Evolutionary conservation across 2,797 vertebrate species (phyloP).

Genomic region (Onychomys arenicola): DNA sequence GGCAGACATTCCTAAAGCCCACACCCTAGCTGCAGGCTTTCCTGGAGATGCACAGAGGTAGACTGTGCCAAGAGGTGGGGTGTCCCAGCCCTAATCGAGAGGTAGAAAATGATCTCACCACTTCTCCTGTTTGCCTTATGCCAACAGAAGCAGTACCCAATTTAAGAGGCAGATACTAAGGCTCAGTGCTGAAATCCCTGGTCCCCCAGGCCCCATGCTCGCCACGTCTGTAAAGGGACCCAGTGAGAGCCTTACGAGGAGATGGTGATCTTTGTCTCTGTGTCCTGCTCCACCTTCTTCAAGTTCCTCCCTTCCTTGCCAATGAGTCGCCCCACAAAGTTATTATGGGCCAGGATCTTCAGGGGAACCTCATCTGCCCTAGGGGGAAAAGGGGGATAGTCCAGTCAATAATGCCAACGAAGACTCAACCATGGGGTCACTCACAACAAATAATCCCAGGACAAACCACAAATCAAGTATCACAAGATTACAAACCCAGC

Average conservation of each 20-base stretch:
- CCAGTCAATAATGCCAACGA: accelerated
- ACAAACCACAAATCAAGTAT: background rate
- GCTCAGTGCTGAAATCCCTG: background rate
- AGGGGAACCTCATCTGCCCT: slow-evolving; percentile 96
- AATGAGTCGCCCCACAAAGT: slow-evolving; percentile 96
- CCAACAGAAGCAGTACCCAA: background rate
- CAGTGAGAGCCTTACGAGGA: slow-evolving; percentile 91
- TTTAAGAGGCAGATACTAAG: background rate
- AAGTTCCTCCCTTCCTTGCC: slow-evolving; percentile 97
- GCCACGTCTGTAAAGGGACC: accelerated
- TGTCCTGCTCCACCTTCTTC: slow-evolving; percentile 98
- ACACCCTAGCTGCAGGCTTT: background rate
- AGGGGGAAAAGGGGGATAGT: background rate
- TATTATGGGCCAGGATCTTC: slow-evolving; percentile 97
- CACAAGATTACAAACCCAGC: background rate
- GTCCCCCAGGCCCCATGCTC: accelerated
- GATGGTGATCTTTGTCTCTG: slow-evolving; percentile 98
- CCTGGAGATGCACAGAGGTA: accelerated
- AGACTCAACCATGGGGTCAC: background rate
- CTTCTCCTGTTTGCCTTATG: background rate
- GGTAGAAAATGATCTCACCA: too few species aligned
- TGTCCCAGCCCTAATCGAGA: background rate
- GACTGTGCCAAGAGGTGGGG: background rate
- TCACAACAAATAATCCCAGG: background rate
- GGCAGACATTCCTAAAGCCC: background rate